Evolutionary conservation across 2,113 vertebrate species (phyloP).

Genomic region (Guaruba guarouba): DNA sequence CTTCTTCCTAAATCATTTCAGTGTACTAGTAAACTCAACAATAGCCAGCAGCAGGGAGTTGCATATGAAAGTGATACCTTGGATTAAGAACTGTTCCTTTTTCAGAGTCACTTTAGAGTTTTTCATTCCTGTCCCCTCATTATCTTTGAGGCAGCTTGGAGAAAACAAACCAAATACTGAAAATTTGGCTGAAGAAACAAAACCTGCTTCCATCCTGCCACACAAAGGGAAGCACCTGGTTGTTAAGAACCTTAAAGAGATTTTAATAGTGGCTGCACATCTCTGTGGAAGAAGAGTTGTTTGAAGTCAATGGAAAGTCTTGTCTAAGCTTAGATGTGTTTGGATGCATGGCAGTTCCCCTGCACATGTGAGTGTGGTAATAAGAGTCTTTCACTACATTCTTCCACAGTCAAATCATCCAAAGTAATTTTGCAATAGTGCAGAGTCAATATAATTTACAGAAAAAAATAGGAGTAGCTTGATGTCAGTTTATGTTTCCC

Average conservation of each 20-base stretch:
- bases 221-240: background rate
- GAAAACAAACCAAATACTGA: background rate
- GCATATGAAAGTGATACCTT: background rate
- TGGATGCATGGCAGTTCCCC: background rate
- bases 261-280: background rate
- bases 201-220: background rate
- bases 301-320: slow-evolving; percentile 46
- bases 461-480: slow-evolving; percentile 38
- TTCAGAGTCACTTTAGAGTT: background rate
- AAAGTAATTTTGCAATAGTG: slow-evolving; percentile 15
- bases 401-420: slow-evolving; percentile 28
- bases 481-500: slow-evolving; percentile 50
- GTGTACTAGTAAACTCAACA: background rate
- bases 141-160: background rate
- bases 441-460: slow-evolving; percentile 45
- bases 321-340: background rate
- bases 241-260: background rate
- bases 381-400: slow-evolving; percentile 31
- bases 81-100: background rate
- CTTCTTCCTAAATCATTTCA: background rate
- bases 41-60: background rate
- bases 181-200: background rate
- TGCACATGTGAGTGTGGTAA: background rate
- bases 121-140: background rate
- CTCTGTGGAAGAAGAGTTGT: background rate